Evolutionary conservation across 1,140 invertebrate species (phyloP).

Genomic region (Zophobas morio): DNA sequence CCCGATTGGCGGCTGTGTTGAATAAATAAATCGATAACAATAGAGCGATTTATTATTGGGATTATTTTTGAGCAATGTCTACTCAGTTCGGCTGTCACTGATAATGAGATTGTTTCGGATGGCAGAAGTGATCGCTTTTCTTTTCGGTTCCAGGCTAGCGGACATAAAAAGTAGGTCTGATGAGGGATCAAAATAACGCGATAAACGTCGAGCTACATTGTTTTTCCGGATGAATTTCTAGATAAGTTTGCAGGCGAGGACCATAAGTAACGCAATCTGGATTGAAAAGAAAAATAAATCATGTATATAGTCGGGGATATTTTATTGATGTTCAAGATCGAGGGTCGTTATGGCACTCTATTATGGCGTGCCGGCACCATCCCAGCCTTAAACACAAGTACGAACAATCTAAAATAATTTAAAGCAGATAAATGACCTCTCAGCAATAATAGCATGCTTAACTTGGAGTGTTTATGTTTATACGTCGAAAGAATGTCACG

Average conservation of each 20-base stretch:
- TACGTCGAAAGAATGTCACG: too few relatives aligned
- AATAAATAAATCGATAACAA: constrained; percentile 1
- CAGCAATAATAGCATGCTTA: too few relatives aligned
- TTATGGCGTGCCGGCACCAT: too few relatives aligned
- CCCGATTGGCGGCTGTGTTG: neutral
- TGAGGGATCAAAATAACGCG: constrained; percentile 35
- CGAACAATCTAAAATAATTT: too few relatives aligned
- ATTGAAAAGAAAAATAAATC: constrained; percentile 15
- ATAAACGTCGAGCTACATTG: constrained; percentile 11
- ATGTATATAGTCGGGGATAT: neutral
- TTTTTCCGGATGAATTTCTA: constrained; percentile 26
- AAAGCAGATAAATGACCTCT: too few relatives aligned
- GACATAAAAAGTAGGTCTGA: constrained; percentile 20
- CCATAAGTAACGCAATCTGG: neutral
- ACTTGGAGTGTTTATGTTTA: too few relatives aligned
- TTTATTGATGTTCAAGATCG: too few relatives aligned
- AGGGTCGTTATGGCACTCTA: too few relatives aligned
- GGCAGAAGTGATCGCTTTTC: constrained; percentile 1
- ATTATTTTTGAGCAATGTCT: constrained; percentile 6
- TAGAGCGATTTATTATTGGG: neutral
- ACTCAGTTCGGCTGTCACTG: neutral
- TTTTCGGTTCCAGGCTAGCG: neutral
- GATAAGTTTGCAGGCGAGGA: neutral
- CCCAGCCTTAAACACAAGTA: too few relatives aligned
- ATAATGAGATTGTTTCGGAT: constrained; percentile 7